Evolutionary conservation across 2,888 invertebrate species (phyloP).

Genomic region (Tiphia femorata): DNA sequence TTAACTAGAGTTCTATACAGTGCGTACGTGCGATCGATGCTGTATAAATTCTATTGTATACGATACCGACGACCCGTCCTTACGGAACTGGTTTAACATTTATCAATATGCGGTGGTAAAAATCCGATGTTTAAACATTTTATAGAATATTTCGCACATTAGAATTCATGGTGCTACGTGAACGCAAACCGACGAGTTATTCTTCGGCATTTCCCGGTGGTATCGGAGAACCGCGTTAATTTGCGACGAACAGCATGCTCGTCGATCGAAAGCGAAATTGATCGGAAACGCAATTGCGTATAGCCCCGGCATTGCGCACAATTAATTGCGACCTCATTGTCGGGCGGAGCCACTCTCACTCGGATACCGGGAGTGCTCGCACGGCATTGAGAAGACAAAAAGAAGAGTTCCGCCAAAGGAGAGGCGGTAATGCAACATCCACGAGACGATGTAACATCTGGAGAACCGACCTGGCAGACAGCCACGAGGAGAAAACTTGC

Average conservation of each 20-base stretch:
- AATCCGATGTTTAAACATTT: too few relatives aligned
- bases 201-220: too few relatives aligned
- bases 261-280: neutral
- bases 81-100: too few relatives aligned
- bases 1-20: neutral
- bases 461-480: conserved; percentile 31
- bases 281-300: conserved; percentile 8
- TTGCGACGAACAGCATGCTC: neutral
- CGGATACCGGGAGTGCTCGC: conserved; percentile 4
- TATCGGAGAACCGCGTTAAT: too few relatives aligned
- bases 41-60: too few relatives aligned
- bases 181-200: too few relatives aligned
- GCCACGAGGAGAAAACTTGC: conserved; percentile 30
- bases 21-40: neutral
- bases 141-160: too few relatives aligned
- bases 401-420: conserved; percentile 15
- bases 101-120: too few relatives aligned
- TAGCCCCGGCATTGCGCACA: conserved; percentile 1
- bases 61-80: too few relatives aligned
- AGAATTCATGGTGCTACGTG: too few relatives aligned
- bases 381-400: conserved; percentile 4
- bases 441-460: conserved; percentile 23
- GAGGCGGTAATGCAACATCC: conserved; percentile 22
- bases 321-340: conserved; percentile 19
- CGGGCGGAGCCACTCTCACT: neutral